These are phyloP conservation scores for Myoxocephalus aenaeus DNA, from an alignment of 2,797 vertebrate genomes.

Conservation along the genomic window DNA sequence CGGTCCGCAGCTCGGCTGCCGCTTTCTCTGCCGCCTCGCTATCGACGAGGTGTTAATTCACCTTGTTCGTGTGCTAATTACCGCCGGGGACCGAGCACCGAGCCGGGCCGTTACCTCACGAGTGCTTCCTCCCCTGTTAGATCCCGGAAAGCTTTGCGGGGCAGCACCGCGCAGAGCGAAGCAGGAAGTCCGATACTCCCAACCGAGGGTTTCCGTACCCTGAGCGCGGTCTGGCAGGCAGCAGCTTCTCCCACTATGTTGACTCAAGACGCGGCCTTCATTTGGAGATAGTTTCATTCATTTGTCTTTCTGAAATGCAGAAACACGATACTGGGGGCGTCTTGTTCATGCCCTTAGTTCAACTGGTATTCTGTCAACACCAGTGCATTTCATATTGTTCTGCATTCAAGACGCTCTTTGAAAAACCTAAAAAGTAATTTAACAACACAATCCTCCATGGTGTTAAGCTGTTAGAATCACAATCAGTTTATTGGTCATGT, in stretches of 20 bases:
- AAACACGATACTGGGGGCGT: not conserved
- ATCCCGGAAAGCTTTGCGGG: constrained; percentile 34
- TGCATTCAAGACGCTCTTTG: not conserved
- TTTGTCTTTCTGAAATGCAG: not conserved
- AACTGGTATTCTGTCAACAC: not conserved
- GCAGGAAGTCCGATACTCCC: constrained; percentile 71
- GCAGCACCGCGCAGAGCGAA: constrained; percentile 44
- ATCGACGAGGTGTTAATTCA: constrained; percentile 9
- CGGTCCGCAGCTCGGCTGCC: constrained; percentile 15
- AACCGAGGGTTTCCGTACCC: not conserved
- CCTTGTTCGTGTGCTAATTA: not conserved
- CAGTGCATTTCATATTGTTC: not conserved
- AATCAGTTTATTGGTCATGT: no score
- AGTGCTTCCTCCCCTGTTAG: constrained; percentile 1
- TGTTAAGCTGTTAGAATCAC: no score
- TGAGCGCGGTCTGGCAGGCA: constrained; percentile 44
- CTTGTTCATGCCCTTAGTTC: not conserved
- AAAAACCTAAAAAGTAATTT: not conserved
- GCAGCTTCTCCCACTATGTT: not conserved
- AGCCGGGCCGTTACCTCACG: not conserved
- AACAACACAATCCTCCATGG: not conserved
- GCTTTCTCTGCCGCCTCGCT: constrained; percentile 22
- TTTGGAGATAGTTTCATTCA: not conserved
- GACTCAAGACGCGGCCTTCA: no score
- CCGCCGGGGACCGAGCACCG: not conserved